Conservation (phyloP, 2,888 invertebrate genomes). For the Protonemura montana region DNA sequence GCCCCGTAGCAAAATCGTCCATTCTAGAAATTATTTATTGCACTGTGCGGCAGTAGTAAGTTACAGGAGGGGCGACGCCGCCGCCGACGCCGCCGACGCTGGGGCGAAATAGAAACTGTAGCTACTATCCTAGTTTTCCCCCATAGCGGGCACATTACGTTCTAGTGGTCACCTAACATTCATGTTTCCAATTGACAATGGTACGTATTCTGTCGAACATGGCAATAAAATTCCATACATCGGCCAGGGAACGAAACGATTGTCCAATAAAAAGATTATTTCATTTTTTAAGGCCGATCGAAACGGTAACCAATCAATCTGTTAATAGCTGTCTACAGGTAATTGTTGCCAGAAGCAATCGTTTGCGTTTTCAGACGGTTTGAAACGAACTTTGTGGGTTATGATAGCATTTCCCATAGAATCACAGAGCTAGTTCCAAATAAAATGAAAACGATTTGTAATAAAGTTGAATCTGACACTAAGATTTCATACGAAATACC, state of each 20-base stretch:
- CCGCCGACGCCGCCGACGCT: background rate
- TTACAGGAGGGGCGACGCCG: background rate
- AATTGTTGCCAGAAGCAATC: background rate
- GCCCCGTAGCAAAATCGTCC: slow-evolving; percentile 46
- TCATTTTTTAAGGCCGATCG: background rate
- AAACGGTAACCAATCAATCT: background rate
- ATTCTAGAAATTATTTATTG: slow-evolving; percentile 47
- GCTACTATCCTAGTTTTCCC: background rate
- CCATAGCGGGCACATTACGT: background rate
- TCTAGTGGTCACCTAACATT: background rate
- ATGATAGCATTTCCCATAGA: background rate
- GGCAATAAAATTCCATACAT: background rate
- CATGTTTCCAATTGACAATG: background rate
- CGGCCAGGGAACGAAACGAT: background rate
- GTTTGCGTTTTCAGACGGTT: background rate
- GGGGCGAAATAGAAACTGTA: background rate
- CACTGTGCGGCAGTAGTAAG: slow-evolving; percentile 8
- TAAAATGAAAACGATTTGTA: background rate
- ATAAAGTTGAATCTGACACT: background rate
- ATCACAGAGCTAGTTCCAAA: too few relatives aligned
- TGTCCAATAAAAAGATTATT: slow-evolving; percentile 23
- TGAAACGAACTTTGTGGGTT: background rate
- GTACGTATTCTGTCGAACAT: background rate
- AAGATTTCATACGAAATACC: background rate
- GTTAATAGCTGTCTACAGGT: background rate